Base-by-base conservation (phyloP, 2,797 vertebrate genomes). In the Lithobates sylvaticus region DNA sequence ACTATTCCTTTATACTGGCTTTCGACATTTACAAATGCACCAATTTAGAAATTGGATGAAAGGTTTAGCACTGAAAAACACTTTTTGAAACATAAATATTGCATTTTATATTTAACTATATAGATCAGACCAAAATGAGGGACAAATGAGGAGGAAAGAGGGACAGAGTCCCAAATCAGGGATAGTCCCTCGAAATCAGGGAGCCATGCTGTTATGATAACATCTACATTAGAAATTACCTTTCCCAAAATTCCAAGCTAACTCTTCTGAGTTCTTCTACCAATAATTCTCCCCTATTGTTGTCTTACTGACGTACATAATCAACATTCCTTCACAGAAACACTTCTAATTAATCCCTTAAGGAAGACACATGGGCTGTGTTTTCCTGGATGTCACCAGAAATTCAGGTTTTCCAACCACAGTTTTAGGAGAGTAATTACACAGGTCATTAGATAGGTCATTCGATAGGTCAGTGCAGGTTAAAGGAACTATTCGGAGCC, bases 331-430 rank as follows among this genome's bases (percentile, higher is more conserved):
- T 83, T 67, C 58, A 74, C 69, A 83, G 42, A 54, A 74, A 78
- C 82, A 36, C 42, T 79, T 87, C 69, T 87, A 87, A 83, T 87
- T 87, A 87, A 83, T 83, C 81, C 86, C 86, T 83, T 58, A 87
- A 87, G 86, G 68, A 87, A 87, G 76, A 83, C 69, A 72, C 81
- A 79, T 58, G 81, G 86, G 39, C 54, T 73, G 76, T 23, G 36
- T 74, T 79, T 64, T 71, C 70, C 69, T 69, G 76, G 44, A 74
- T 78, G 81, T 73, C 86, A 83, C 76, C 71, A 79, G 76, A 73
- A 87, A 73, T 65, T 79, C 76, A 78, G 76, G 81, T 83, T 87
- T 83, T 74, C 76, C 42, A 79, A 86, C 27, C 73, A 58, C 77
- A 83, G 73, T 78, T 86, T 73, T 87, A 39, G 68, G 54, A 75